A percentile compares a stretch with the other conserved stretches of the same genome.
phyloP scores from a whole-genome alignment of 1,140 invertebrate genomes.

The Caerostris darwini region DNA sequence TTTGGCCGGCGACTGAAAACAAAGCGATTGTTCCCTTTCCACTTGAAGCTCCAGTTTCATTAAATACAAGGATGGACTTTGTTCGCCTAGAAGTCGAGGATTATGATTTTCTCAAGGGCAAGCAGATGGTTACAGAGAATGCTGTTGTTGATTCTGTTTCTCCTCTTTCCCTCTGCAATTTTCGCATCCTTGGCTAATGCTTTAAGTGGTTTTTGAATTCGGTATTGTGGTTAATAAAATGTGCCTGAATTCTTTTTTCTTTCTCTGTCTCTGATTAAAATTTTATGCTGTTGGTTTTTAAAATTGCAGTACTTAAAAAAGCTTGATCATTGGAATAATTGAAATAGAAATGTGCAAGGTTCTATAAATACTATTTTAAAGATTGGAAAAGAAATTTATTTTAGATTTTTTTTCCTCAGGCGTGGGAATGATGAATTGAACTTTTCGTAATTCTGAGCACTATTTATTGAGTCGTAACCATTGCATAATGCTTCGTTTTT shows the following conservation, averaged over 20 bases:
- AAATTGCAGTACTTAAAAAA: too few species aligned
- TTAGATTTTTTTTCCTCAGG: too few species aligned
- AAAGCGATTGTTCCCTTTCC: slow-evolving; percentile 49
- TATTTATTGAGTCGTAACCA: too few species aligned
- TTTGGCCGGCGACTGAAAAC: slow-evolving; percentile 9
- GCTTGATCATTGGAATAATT: too few species aligned
- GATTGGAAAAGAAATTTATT: too few species aligned
- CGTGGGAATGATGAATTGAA: too few species aligned
- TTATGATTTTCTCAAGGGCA: slow-evolving; percentile 27
- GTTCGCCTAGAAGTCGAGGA: not conserved
- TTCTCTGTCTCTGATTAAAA: not conserved
- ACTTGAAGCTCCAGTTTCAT: slow-evolving; percentile 47
- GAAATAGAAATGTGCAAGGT: too few species aligned
- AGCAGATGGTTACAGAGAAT: slow-evolving; percentile 38
- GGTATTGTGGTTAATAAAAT: not conserved
- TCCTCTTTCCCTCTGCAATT: not conserved
- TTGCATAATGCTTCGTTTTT: too few species aligned
- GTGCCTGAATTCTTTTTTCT: not conserved
- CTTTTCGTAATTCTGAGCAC: too few species aligned
- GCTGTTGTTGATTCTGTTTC: not conserved
- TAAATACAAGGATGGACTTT: not conserved
- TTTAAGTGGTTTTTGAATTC: slow-evolving; percentile 2
- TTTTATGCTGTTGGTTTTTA: too few species aligned
- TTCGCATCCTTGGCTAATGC: not conserved
- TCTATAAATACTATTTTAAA: too few species aligned